phyloP scores from a whole-genome alignment of 2,888 invertebrate genomes.

The Cinara cedri region DNA sequence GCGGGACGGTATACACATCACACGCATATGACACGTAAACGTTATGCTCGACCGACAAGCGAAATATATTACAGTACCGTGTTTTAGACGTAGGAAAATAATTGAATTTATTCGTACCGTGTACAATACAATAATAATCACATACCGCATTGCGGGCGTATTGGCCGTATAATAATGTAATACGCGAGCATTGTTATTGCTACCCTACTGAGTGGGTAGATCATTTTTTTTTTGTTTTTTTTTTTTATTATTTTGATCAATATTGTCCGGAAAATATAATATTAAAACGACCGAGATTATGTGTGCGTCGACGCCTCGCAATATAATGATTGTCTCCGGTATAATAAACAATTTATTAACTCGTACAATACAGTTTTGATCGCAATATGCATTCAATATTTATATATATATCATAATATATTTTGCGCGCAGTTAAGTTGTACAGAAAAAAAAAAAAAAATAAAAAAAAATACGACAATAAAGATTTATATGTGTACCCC shows the following conservation, averaged over 20 bases:
- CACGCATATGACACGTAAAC: background rate
- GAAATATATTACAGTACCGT: background rate
- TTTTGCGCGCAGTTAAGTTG: slow-evolving; percentile 11
- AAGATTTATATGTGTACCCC: slow-evolving; percentile 14
- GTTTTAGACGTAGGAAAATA: background rate
- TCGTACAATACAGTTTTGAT: background rate
- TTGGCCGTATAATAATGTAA: background rate
- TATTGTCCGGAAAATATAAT: background rate
- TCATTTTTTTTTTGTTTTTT: background rate
- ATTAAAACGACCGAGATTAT: background rate
- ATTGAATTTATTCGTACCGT: background rate
- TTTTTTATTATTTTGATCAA: background rate
- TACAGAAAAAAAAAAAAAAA: slow-evolving; percentile 18
- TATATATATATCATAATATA: background rate
- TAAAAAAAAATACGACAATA: slow-evolving; percentile 22
- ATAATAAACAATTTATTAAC: slow-evolving; percentile 25
- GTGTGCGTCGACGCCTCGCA: background rate
- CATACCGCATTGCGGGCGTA: background rate
- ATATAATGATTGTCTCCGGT: background rate
- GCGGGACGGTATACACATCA: no score
- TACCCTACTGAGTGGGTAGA: background rate
- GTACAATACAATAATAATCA: background rate
- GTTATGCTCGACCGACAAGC: background rate
- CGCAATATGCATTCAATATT: background rate
- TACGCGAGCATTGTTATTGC: background rate